Evolutionary conservation across 2,797 vertebrate genomes (phyloP), one percentile per base, ranked within the genome.

Genomic region (Pseudochromis fuscus): DNA sequence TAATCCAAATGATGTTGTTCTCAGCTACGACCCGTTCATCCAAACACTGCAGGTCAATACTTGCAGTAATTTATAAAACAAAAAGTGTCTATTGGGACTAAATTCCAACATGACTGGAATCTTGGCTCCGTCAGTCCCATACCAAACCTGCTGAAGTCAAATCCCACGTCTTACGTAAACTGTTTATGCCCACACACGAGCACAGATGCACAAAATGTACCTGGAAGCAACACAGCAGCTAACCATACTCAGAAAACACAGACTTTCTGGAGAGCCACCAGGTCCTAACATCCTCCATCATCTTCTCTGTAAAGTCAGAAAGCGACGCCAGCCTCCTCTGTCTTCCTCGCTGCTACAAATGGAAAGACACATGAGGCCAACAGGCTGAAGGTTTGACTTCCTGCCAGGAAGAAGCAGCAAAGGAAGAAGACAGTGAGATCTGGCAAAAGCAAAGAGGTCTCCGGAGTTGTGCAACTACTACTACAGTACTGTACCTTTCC

Each of bases 321-420:
- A 25, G 38, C 5, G 8, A 62, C n/a, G 10, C 33, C 55, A 38
- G 33, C 42, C 58, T 67, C 55, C 48, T 67, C 44, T 7, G 15
- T 35, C 49, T 62, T 44, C 24, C 38, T 33, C 12, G 7, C 51
- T 37, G 18, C 19, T 25, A 45, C 10, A 64, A 50, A 33, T 44
- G 68, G 58, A 68, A 69, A 70, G 72, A 76, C n/a, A 24, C 63
- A 59, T 24, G 33, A 75, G 44, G 64, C 38, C 16, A 60, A 48
- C 64, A 63, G 71, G 56, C 66, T 42, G 25, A 38, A 38, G n/a
- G n/a, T 27, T 57, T 83, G 81, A 86, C 55, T 57, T 21, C 10
- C 5, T 0, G 76, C 83, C 76, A 86, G 58, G 65, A 37, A 68
- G 69, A 71, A 27, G 50, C 65, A 37, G 58, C 24, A 38, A 21